Conservation (phyloP, 1,140 invertebrate species). For the Hylaeus volcanicus region DNA sequence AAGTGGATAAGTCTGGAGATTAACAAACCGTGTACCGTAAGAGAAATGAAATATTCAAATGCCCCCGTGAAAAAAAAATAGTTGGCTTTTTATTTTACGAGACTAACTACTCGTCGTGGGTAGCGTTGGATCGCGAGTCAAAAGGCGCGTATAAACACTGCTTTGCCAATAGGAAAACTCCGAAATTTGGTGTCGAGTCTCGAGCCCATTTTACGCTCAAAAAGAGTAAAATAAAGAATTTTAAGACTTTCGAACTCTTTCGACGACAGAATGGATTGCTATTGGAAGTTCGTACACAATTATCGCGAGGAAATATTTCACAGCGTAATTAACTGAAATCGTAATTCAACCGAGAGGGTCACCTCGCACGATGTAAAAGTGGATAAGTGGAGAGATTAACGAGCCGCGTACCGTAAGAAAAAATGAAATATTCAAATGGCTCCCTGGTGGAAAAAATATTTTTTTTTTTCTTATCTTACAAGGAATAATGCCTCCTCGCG, state of each 20-base stretch:
- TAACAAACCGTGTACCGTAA: slow-evolving; percentile 37
- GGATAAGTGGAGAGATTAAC: slow-evolving; percentile 49
- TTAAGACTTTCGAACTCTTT: too few relatives aligned
- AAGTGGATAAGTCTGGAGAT: slow-evolving; percentile 47
- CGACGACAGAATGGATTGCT: too few relatives aligned
- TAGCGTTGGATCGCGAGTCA: too few relatives aligned
- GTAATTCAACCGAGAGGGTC: slow-evolving; percentile 22
- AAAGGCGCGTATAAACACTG: too few relatives aligned
- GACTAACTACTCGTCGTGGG: neutral
- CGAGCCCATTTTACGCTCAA: too few relatives aligned
- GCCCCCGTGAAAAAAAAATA: slow-evolving; percentile 17
- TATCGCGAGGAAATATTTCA: neutral
- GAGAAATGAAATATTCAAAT: slow-evolving; percentile 51
- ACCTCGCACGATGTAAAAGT: slow-evolving; percentile 30
- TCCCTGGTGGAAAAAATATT: slow-evolving; percentile 19
- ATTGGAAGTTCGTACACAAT: too few relatives aligned
- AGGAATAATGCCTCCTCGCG: slow-evolving; percentile 21
- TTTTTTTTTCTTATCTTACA: slow-evolving; percentile 23
- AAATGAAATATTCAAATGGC: slow-evolving; percentile 50
- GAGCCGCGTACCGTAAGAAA: slow-evolving; percentile 29
- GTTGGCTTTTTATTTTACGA: slow-evolving; percentile 17
- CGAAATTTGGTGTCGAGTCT: too few relatives aligned
- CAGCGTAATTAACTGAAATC: slow-evolving; percentile 44
- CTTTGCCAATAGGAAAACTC: too few relatives aligned
- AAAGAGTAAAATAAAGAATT: too few relatives aligned